Evolutionary conservation across 2,113 vertebrate species (phyloP).

Genomic region (Phylloscopus trochilus): DNA sequence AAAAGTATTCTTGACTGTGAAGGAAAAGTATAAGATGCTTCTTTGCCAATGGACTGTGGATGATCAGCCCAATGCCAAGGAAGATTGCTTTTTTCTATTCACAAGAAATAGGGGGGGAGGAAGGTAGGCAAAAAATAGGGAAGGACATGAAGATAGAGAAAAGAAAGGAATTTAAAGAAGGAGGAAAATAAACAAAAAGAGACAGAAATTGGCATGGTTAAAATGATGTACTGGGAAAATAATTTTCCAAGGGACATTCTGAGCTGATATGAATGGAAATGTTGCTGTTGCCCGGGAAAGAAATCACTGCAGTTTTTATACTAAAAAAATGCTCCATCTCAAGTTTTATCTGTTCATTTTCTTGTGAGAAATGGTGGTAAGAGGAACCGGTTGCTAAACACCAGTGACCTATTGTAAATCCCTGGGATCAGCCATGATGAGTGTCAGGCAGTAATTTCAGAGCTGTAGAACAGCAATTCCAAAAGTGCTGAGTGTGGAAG

Average conservation of each 20-base stretch:
- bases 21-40: neutral
- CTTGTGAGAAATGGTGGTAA: constrained; percentile 4
- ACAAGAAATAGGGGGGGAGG: neutral
- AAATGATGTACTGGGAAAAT: neutral
- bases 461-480: neutral
- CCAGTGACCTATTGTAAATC: constrained; percentile 30
- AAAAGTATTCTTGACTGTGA: neutral
- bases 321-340: neutral
- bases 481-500: neutral
- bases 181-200: neutral
- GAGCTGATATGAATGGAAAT: neutral
- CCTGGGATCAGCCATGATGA: neutral
- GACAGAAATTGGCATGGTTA: neutral
- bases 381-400: neutral
- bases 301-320: neutral
- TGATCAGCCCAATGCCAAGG: neutral
- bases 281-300: neutral
- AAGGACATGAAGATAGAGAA: neutral
- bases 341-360: neutral
- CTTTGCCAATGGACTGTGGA: neutral
- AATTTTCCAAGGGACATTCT: neutral
- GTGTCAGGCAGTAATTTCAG: constrained; percentile 12
- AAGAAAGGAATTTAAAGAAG: neutral
- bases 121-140: neutral
- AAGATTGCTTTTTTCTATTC: neutral